A percentile compares a stretch with the other conserved stretches of the same genome.
Evolutionary conservation across 2,797 vertebrate species (phyloP).

Genomic region (Neopelma chrysocephalum): DNA sequence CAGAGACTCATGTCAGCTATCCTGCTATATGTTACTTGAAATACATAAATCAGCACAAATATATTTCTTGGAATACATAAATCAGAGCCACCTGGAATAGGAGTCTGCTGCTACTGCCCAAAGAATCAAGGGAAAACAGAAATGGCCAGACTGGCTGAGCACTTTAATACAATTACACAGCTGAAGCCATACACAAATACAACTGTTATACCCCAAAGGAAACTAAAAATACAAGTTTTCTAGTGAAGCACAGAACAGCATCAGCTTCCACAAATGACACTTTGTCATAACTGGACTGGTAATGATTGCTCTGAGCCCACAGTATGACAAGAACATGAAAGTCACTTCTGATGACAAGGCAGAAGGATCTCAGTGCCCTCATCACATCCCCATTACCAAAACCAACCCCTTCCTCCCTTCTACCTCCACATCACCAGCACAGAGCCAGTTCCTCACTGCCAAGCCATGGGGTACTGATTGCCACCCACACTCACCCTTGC

Average conservation of each 20-base stretch:
- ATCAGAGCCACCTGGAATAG: neutral
- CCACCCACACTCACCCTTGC: conserved; percentile 26
- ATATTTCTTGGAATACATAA: neutral
- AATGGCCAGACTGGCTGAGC: neutral
- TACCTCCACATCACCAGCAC: neutral
- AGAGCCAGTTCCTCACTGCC: neutral
- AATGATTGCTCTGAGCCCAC: neutral
- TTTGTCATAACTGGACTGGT: neutral
- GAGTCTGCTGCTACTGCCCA: neutral
- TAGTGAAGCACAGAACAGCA: neutral
- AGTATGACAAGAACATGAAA: neutral
- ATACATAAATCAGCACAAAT: neutral
- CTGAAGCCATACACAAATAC: neutral
- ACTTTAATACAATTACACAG: neutral
- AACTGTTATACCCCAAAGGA: neutral
- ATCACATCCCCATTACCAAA: neutral
- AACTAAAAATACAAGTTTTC: neutral
- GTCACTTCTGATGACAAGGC: neutral
- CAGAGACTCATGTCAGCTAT: neutral
- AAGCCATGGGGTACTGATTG: neutral
- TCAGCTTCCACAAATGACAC: neutral
- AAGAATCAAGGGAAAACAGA: neutral
- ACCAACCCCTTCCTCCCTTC: neutral
- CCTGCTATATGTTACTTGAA: neutral
- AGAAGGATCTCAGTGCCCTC: neutral